Percentiles rank a stretch among this genome's conserved stretches.
Evolutionary conservation across 2,888 invertebrate species (phyloP).

Genomic region (Troides aeacus): DNA sequence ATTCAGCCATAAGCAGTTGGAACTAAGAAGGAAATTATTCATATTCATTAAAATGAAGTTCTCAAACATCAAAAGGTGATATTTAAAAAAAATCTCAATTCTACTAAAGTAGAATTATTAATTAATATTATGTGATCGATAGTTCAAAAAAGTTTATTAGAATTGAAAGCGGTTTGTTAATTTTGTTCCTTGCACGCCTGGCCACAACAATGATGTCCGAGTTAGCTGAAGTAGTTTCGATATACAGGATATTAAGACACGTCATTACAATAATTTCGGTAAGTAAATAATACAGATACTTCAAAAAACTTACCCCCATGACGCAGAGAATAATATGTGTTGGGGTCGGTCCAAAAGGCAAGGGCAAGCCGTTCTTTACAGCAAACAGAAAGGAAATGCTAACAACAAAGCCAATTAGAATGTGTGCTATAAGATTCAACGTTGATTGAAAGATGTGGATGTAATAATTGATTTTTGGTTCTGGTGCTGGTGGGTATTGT

Average conservation of each 20-base stretch:
- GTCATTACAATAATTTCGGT: neutral
- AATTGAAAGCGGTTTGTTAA: too few species aligned
- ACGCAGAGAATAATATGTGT: constrained; percentile 56
- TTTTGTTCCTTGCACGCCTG: too few species aligned
- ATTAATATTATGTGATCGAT: neutral
- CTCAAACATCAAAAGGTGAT: neutral
- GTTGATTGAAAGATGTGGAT: constrained; percentile 28
- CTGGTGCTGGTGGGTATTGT: too few species aligned
- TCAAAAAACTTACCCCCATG: constrained; percentile 53
- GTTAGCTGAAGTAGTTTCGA: too few species aligned
- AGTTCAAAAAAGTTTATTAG: neutral
- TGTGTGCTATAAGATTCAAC: constrained; percentile 48
- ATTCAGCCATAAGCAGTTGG: constrained; percentile 65
- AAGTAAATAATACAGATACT: neutral
- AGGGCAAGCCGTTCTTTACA: neutral
- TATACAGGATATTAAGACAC: neutral
- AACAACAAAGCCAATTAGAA: constrained; percentile 50
- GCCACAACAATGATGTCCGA: too few species aligned
- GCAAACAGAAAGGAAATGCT: constrained; percentile 36
- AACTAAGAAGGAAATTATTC: constrained; percentile 48
- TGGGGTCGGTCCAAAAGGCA: constrained; percentile 40
- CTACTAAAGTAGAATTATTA: neutral
- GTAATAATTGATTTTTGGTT: neutral
- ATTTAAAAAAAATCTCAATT: neutral
- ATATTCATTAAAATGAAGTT: neutral